Conservation (phyloP, 2,113 vertebrate genomes). For the Silurus asotus region DNA sequence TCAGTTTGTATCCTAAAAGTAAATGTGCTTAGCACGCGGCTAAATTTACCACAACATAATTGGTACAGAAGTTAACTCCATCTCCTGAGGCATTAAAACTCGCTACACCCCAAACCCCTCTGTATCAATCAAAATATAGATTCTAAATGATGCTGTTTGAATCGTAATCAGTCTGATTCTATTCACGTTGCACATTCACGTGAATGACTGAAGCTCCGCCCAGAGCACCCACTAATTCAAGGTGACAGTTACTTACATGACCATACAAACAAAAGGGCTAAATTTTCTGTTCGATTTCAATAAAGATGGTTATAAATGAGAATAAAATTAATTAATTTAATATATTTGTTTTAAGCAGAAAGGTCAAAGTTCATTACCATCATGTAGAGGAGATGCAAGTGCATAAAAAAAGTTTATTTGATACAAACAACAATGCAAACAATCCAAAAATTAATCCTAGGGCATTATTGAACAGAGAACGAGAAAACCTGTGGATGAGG, state of each 20-base stretch:
- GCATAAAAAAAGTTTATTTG: too few relatives aligned
- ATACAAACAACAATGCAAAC: too few relatives aligned
- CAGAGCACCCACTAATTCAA: background rate
- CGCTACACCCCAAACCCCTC: too few relatives aligned
- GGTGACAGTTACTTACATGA: background rate
- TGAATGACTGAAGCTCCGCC: background rate
- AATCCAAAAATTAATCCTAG: too few relatives aligned
- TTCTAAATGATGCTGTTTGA: background rate
- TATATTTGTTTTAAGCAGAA: background rate
- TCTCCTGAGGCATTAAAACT: too few relatives aligned
- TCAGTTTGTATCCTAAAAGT: background rate
- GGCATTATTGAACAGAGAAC: too few relatives aligned
- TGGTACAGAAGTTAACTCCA: too few relatives aligned
- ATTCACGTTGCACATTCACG: background rate
- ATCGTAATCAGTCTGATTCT: background rate
- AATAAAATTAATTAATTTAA: background rate
- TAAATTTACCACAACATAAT: background rate
- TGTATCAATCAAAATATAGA: background rate
- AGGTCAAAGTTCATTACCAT: background rate
- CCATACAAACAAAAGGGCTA: background rate
- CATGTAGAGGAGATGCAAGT: too few relatives aligned
- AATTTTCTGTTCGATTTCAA: too few relatives aligned
- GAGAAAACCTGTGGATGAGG: too few relatives aligned
- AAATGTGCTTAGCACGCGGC: background rate
- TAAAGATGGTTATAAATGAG: background rate